Evolutionary conservation across 2,113 vertebrate species (phyloP).

Genomic region (Geococcyx californianus): DNA sequence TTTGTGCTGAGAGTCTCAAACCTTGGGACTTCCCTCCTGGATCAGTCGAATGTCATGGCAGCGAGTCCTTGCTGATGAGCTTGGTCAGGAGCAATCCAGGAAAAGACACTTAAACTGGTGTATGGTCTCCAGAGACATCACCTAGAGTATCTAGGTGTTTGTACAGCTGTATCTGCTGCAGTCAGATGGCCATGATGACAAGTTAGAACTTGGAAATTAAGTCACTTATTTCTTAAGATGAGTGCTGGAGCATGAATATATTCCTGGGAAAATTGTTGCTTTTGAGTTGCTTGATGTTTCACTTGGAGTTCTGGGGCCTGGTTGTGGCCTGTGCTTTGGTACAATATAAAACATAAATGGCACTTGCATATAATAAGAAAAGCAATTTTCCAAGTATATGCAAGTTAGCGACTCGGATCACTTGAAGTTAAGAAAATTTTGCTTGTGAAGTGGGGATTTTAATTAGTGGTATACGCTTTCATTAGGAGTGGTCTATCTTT

Average conservation of each 20-base stretch:
- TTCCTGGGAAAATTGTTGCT: neutral
- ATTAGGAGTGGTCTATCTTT: neutral
- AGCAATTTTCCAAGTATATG: neutral
- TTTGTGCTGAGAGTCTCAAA: neutral
- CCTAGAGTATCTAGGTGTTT: neutral
- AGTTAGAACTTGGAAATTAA: neutral
- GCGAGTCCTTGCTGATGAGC: neutral
- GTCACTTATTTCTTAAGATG: neutral
- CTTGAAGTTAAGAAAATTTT: neutral
- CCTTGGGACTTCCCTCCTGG: neutral
- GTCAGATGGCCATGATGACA: neutral
- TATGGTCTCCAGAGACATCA: neutral
- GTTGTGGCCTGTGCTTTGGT: neutral
- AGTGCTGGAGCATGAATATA: neutral
- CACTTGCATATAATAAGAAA: neutral
- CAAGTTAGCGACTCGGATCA: fast-evolving
- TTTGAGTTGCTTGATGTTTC: neutral
- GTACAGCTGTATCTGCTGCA: neutral
- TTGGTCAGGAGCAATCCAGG: neutral
- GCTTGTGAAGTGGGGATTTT: neutral
- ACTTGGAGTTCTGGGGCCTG: neutral
- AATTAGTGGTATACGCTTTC: neutral
- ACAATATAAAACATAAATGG: neutral
- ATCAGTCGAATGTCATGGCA: neutral
- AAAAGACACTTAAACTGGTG: neutral